Evolutionary conservation across 2,113 vertebrate species (phyloP).

Genomic region (Lepus timidus): DNA sequence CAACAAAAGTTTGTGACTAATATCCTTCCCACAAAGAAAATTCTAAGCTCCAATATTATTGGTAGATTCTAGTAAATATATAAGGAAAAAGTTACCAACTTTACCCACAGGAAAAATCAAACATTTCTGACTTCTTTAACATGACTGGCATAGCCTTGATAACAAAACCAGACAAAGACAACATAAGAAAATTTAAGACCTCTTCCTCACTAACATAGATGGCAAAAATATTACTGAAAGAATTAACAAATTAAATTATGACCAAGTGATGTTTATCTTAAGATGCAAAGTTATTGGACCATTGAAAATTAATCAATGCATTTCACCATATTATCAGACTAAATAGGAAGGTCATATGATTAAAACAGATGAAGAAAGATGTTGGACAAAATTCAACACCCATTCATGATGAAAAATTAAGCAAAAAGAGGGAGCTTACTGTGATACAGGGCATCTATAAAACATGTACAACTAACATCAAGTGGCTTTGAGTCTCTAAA

Average conservation of each 20-base stretch:
- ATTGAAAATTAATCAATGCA: neutral
- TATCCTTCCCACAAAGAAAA: slow-evolving; percentile 5
- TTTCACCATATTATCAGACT: neutral
- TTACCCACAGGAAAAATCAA: neutral
- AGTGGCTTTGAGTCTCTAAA: neutral
- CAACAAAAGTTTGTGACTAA: neutral
- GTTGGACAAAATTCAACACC: neutral
- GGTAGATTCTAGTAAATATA: neutral
- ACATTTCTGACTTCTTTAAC: neutral
- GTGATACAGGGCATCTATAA: neutral
- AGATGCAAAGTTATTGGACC: neutral
- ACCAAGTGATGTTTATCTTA: neutral
- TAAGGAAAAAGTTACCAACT: neutral
- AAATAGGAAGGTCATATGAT: neutral
- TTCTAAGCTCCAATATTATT: neutral
- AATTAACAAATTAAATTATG: neutral
- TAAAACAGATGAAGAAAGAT: neutral
- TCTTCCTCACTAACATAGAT: neutral
- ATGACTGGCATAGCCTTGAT: neutral
- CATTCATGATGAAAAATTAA: neutral
- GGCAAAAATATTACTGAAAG: neutral
- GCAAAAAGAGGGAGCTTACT: neutral
- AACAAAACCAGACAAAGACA: neutral
- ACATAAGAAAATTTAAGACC: neutral
- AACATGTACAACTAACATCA: neutral